Evolutionary conservation across 1,140 invertebrate species (phyloP), one percentile per base, ranked within the genome.

Genomic region (Pseudomyrmex concolor): DNA sequence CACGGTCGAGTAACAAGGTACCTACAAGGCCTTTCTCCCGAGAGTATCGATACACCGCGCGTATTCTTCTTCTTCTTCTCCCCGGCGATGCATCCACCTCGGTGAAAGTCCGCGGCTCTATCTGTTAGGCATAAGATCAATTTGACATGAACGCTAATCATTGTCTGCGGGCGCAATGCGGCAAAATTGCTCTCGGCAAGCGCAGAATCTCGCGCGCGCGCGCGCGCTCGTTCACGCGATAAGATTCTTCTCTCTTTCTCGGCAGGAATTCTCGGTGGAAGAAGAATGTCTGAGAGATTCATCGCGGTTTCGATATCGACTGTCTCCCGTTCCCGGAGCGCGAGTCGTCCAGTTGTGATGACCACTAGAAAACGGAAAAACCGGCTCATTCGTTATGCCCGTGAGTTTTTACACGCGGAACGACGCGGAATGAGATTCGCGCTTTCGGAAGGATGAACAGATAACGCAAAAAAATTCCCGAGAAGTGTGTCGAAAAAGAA

Each of bases 131-230:
- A 17, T 25, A 19, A 59, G 76, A 70, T 71, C 51, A 55, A 71
- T 80, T 80, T 59, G 66, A 80, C 76, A 19, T 68, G 17, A n/a
- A 68, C 76, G 76, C 76, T 80, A 80, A 80, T 80, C 76, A 80
- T 80, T 80, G 76, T 71, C 66, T 19, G 43, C 76, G 64, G 34
- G 34, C 57, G 64, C 51, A 51, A 66, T 13, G 22, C 51, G 51
- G 54, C 51, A n/a, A 9, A 71, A 43, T 1, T 12, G 15, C 22
- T 78, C 34, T 34, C 34, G 34, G 34, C 34, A 34, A 34, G 34
- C 34, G 34, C 51, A 66, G 63, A 34, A 34, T 34, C 34, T 34
- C 34, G 34, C 34, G 34, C 34, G 34, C 22, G 22, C 25, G 25
- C 25, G 25, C 34, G 5, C 43, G 19, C 17, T 59, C 51, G 50